Evolutionary conservation across 2,113 vertebrate species (phyloP), one percentile per base, ranked within the genome.

Genomic region (Speoplatyrhinus poulsoni): DNA sequence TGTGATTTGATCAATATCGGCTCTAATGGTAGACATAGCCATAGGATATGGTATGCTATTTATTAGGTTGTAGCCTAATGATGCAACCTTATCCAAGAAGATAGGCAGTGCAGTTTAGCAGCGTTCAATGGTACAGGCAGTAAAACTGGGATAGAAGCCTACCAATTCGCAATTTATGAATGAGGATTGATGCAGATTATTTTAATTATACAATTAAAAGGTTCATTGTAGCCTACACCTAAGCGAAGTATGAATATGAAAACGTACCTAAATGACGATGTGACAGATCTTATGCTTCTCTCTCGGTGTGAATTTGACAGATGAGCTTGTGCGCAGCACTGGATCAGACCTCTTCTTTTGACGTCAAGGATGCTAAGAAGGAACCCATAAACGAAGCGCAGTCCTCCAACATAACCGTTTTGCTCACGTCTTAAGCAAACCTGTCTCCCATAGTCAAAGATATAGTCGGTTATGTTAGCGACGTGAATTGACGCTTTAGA

Each of bases 71-170:
- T 61, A 26, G 26, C 26, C 26, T 26, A 60, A 49, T 69, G 53
- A 46, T 64, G 75, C 70, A 60, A 70, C 60, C 15, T 15, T 11
- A 26, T n/a, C 19, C 65, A 41, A 65, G 33, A 41, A 54, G 69
- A 46, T 53, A 74, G 17, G 59, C 75, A 70, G 50, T 73, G 85
- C 77, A 84, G 76, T 69, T 52, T 75, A 82, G 80, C 86, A 85
- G 78, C 72, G 86, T 81, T 84, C 87, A 91, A 88, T 87, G 87
- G 87, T 88, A 88, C 36, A 41, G n/a, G 84, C 80, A 86, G 76
- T 69, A 76, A 77, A 60, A 76, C 41, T 65, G 41, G 53, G 74
- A 9, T 53, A 1, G 65, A 33, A 72, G 80, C 70, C 75, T 82
- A 82, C 72, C 47, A 69, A 65, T 58, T 41, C 58, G 62, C 60